Percentiles rank a stretch among this genome's conserved stretches.
These are phyloP conservation scores for Podiceps cristatus DNA, from an alignment of 2,113 vertebrate genomes.

Conservation along the genomic window DNA sequence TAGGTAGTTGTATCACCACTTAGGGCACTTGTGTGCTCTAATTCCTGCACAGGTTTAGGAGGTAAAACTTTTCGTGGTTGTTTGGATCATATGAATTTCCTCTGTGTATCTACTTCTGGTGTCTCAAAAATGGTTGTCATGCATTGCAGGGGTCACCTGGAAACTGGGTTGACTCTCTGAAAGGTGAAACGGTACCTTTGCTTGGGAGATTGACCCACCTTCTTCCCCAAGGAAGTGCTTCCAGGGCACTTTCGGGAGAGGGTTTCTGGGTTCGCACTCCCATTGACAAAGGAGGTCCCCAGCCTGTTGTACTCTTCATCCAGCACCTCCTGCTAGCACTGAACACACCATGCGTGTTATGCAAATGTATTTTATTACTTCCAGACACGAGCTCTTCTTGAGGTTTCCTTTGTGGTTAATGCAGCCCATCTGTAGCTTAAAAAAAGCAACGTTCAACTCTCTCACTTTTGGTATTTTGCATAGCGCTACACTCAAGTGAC, in stretches of 20 bases:
- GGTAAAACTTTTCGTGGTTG: neutral
- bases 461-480: neutral
- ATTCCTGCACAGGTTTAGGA: neutral
- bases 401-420: conserved; percentile 32
- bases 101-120: neutral
- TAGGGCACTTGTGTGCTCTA: neutral
- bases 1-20: neutral
- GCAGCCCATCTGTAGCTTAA: neutral
- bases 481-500: neutral
- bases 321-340: neutral
- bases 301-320: neutral
- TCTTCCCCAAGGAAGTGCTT: neutral
- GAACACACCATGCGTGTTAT: neutral
- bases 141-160: neutral
- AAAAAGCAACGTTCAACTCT: neutral
- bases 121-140: neutral
- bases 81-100: neutral
- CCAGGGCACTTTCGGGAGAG: neutral
- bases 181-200: neutral
- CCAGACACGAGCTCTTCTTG: neutral
- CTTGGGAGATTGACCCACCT: neutral
- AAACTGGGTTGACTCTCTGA: neutral
- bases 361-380: neutral
- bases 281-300: neutral
- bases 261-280: neutral